Conservation (phyloP, 2,797 vertebrate species). For the Enteromius paludinosus region DNA sequence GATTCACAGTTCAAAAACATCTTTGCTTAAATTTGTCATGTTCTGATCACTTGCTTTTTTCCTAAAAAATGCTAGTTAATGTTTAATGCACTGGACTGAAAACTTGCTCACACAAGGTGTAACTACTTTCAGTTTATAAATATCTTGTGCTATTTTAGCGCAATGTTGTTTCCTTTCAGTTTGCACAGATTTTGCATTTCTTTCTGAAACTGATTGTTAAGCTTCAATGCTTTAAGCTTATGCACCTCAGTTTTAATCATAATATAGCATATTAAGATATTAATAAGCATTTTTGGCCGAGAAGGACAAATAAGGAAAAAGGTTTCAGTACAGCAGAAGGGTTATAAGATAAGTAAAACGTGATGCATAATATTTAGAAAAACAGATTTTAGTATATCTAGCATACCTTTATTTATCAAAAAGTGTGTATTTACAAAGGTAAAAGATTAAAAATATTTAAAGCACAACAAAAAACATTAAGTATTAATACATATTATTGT, state of each 20-base stretch:
- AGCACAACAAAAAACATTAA: not conserved
- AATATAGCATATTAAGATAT: not conserved
- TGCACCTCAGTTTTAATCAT: not conserved
- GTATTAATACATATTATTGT: not conserved
- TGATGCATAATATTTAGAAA: not conserved
- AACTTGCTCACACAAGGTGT: not conserved
- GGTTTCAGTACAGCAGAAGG: not conserved
- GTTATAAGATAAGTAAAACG: not conserved
- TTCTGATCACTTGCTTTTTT: not conserved
- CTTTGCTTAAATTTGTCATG: not conserved
- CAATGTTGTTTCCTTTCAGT: not conserved
- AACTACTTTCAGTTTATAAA: not conserved
- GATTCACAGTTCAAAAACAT: not conserved
- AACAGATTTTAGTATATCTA: not conserved
- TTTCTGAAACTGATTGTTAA: not conserved
- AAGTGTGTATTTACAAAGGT: slow-evolving; percentile 24
- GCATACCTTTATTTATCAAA: slow-evolving; percentile 31
- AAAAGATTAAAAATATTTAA: slow-evolving; percentile 3
- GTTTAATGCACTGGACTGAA: not conserved
- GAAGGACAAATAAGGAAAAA: not conserved
- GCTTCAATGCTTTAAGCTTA: not conserved
- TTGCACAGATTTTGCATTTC: not conserved
- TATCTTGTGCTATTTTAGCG: not conserved
- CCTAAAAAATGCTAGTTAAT: not conserved
- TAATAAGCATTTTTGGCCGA: not conserved